Evolutionary conservation across 2,888 invertebrate species (phyloP), one percentile per base, ranked within the genome.

Genomic region (Chromoteleia sp.): DNA sequence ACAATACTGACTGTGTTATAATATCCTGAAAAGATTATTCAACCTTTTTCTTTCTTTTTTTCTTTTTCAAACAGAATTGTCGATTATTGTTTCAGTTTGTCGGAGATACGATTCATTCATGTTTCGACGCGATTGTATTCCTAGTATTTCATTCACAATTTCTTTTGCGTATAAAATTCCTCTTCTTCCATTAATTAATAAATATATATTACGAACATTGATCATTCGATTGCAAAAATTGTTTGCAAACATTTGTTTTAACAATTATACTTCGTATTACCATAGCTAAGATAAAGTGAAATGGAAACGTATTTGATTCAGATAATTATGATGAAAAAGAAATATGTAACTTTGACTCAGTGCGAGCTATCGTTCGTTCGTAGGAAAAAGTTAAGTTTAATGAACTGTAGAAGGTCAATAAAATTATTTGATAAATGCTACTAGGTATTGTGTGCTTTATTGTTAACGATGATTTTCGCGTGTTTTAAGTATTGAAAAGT

Each of bases 1-100:
- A 74, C 74, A 74, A 74, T 74, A 39, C 45, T 48, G 19, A 10
- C 43, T 45, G 68, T 76, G 76, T 76, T 67, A 52, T 61, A 67
- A 68, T 65, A 59, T 76, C 61, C 68, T 76, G 50, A 6, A 73
- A 41, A 73, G 73, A 73, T 73, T 61, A 45, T 39, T 61, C 17
- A 10, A 21, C 8, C 3, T 33, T 21, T 29, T 50, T 30, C n/a
- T 4, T 3, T 12, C 21, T 50, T 25, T 50, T 4, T 4, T 50
- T 12, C 15, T 50, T 45, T 52, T 19, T 29, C 5, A 43, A 7
- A 29, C 17, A 12, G 4, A 43, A 73, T 56, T 73, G 54, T 58
- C 54, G 29, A 36, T 58, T 56, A 43, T 10, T 12, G 39, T 39
- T 39, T 39, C 14, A 39, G 14, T 39, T n/a, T 0, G 1, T 39